Percentiles rank a stretch among this genome's conserved stretches.
Conservation (phyloP, 2,113 vertebrate genomes). For the Nycticebus coucang region DNA sequence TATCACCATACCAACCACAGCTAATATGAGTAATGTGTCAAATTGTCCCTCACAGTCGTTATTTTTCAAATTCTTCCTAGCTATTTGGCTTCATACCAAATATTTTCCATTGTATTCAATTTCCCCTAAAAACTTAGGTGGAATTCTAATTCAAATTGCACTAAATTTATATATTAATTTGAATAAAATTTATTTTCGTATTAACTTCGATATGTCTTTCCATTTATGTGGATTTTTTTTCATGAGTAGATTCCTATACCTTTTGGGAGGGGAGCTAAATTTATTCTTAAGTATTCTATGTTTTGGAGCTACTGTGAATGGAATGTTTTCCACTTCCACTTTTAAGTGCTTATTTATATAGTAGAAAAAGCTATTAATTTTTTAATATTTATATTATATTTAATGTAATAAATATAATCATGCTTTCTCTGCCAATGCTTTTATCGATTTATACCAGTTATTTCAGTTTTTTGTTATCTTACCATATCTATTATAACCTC, state of each 20-base stretch:
- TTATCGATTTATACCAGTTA: background rate
- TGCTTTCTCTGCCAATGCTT: background rate
- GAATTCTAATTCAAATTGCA: background rate
- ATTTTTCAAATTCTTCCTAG: background rate
- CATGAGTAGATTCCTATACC: background rate
- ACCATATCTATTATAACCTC: background rate
- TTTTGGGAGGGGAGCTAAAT: background rate
- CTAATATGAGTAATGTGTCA: background rate
- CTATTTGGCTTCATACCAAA: background rate
- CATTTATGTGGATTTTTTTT: background rate
- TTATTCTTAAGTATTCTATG: background rate
- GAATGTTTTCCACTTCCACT: background rate
- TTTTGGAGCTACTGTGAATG: background rate
- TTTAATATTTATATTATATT: background rate
- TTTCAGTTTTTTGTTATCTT: background rate
- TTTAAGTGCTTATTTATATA: background rate
- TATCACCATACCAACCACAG: background rate
- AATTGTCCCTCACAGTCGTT: background rate
- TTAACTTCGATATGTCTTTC: background rate
- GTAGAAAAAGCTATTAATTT: background rate
- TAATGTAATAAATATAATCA: no score
- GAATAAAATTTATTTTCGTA: background rate
- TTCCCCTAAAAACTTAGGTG: background rate
- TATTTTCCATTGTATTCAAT: background rate
- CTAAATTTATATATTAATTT: background rate